phyloP scores from a whole-genome alignment of 2,113 vertebrate genomes.

The Lampris megalopsis region DNA sequence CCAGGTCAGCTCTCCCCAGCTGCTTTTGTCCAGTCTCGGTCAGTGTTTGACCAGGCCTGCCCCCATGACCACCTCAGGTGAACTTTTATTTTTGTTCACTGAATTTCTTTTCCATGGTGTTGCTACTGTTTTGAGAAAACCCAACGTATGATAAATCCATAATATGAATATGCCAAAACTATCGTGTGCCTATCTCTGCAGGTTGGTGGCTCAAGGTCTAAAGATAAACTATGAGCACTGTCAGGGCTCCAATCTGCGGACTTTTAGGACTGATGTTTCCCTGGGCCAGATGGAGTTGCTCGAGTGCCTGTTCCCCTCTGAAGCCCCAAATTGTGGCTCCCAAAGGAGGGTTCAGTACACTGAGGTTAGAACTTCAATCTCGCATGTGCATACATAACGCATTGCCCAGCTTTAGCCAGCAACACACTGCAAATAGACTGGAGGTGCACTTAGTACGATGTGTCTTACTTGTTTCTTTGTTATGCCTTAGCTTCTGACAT shows the following conservation, averaged over 20 bases:
- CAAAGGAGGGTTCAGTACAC: conserved; percentile 88
- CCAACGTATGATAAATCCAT: not conserved
- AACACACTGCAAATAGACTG: not conserved
- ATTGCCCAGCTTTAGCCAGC: conserved; percentile 1
- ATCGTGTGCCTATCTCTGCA: conserved; percentile 60
- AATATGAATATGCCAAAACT: conserved; percentile 1
- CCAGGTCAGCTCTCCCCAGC: conserved; percentile 82
- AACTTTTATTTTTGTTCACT: not conserved
- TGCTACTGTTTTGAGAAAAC: not conserved
- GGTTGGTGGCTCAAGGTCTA: conserved; percentile 90
- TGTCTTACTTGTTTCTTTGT: conserved; percentile 48
- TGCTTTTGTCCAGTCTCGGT: conserved; percentile 87
- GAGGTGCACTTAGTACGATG: conserved; percentile 15
- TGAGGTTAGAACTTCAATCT: conserved; percentile 82
- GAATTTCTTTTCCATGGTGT: not conserved
- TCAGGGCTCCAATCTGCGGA: conserved; percentile 86
- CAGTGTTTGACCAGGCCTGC: conserved; percentile 92
- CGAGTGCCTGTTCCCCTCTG: conserved; percentile 94
- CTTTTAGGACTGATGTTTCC: conserved; percentile 90
- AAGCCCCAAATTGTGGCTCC: conserved; percentile 79
- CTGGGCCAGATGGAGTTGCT: conserved; percentile 90
- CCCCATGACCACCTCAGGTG: conserved; percentile 97
- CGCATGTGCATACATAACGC: conserved; percentile 21
- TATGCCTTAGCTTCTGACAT: conserved; percentile 89
- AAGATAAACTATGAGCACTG: conserved; percentile 93